A percentile compares a stretch with the other conserved stretches of the same genome.
phyloP scores from a whole-genome alignment of 2,797 vertebrate species.

The Podarcis siculus region DNA sequence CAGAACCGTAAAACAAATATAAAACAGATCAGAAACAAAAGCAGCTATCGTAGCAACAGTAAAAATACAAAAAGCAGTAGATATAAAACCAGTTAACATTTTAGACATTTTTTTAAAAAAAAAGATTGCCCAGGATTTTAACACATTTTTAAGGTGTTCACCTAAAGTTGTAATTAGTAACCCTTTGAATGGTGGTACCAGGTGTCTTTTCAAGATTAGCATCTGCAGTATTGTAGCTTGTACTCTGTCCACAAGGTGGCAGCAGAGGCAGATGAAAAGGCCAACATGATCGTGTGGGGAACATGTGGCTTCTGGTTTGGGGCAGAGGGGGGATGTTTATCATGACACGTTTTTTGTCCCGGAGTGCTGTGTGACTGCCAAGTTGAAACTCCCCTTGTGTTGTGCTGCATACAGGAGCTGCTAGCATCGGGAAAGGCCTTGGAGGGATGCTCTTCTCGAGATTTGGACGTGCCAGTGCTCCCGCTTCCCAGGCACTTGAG shows the following conservation, averaged over 20 bases:
- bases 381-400: conserved; percentile 13
- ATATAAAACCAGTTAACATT: too few relatives aligned
- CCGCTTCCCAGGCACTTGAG: conserved; percentile 81
- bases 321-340: neutral
- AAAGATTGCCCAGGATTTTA: neutral
- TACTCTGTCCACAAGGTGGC: conserved; percentile 66
- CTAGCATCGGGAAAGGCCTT: conserved; percentile 95
- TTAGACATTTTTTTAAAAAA: too few relatives aligned
- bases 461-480: conserved; percentile 89
- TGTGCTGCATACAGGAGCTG: conserved; percentile 83
- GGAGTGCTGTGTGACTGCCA: conserved; percentile 7
- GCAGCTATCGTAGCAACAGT: too few relatives aligned
- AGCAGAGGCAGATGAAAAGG: conserved; percentile 52
- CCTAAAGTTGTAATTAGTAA: neutral
- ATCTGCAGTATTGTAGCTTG: neutral
- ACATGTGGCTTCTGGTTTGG: neutral
- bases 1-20: too few relatives aligned
- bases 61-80: too few relatives aligned
- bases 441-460: conserved; percentile 96
- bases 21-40: too few relatives aligned
- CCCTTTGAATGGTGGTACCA: neutral
- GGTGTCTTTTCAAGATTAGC: neutral
- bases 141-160: neutral
- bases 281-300: too few relatives aligned
- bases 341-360: neutral